Base-by-base conservation (phyloP, 2,797 vertebrate genomes). In the Jordanella pulchra region DNA sequence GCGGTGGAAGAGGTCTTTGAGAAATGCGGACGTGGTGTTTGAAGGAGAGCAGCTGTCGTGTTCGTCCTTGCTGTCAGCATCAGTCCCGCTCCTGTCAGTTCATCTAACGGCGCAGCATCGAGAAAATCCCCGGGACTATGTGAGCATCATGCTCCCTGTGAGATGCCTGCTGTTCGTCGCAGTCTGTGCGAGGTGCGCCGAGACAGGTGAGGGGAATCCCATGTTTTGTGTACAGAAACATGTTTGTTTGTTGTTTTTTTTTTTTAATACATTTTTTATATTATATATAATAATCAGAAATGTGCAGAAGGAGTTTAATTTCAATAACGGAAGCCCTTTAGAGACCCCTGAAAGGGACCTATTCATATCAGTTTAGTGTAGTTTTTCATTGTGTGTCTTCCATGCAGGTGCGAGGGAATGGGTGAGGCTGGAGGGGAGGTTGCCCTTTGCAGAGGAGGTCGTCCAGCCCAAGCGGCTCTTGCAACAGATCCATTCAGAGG, bases 381-480 rank as follows among this genome's bases (percentile, higher is more conserved):
- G 28, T 21, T 53, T 65, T 32, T 0, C 9, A 7, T 47, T 13
- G 2, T 1, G 17, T 76, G 44, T 77, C 66, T 28, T 18, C 60
- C 60, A 42, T 69, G 60, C 76, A 94, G 93, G 91, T 89, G 84
- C 89, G 87, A 68, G 55, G 85, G 68, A 72, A 76, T 91, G 91
- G 90, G 65, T 76, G 84, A 80, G 87, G 65, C 65, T 63, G 80
- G 93, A 92, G 83, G 82, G 79, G 48, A 83, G 82, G 53, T 85
- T 82, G 72, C 85, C 72, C 1, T 87, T 89, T 10, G 81, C 82
- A 0, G 92, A 95, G 25, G 93, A 96, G 77, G 76, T 96, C 73
- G 95, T 95, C 27, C 92, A 95, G 87, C 97, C 97, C 86, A 95
- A 95, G 86, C 90, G 96, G 58, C 92, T 99, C 82, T 90, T 98